phyloP scores from a whole-genome alignment of 2,797 vertebrate genomes.

The Sebastiscus tertius region DNA sequence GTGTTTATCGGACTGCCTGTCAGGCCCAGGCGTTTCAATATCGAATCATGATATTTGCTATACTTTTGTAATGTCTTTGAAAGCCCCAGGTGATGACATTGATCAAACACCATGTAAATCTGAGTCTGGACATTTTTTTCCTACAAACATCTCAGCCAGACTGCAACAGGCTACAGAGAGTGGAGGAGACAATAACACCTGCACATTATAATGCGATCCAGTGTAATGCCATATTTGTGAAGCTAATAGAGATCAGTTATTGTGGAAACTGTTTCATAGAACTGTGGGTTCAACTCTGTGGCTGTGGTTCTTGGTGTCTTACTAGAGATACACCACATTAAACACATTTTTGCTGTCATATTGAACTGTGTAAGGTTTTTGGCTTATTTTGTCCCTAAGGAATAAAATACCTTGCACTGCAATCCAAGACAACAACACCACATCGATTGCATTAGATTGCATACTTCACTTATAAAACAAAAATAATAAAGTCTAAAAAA shows the following conservation, averaged over 20 bases:
- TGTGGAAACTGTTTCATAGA: not conserved
- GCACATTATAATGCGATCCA: not conserved
- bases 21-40: slow-evolving; percentile 51
- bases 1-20: slow-evolving; percentile 64
- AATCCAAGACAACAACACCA: slow-evolving; percentile 6
- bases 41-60: slow-evolving; percentile 65
- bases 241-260: not conserved
- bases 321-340: not conserved
- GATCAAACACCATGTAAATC: slow-evolving; percentile 66
- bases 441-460: not conserved
- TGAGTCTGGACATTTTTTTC: slow-evolving; percentile 32
- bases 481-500: not conserved
- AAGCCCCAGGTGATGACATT: slow-evolving; percentile 53
- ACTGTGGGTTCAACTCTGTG: not conserved
- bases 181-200: slow-evolving; percentile 11
- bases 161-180: slow-evolving; percentile 11
- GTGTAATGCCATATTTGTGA: not conserved
- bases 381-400: not conserved
- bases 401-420: not conserved
- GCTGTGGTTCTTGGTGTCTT: not conserved
- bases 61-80: slow-evolving; percentile 67
- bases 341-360: slow-evolving; percentile 3
- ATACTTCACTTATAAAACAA: not conserved
- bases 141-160: slow-evolving; percentile 27
- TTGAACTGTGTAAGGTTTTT: not conserved